Evolutionary conservation across 1,140 invertebrate species (phyloP), one percentile per base, ranked within the genome.

Genomic region (Varroa destructor): DNA sequence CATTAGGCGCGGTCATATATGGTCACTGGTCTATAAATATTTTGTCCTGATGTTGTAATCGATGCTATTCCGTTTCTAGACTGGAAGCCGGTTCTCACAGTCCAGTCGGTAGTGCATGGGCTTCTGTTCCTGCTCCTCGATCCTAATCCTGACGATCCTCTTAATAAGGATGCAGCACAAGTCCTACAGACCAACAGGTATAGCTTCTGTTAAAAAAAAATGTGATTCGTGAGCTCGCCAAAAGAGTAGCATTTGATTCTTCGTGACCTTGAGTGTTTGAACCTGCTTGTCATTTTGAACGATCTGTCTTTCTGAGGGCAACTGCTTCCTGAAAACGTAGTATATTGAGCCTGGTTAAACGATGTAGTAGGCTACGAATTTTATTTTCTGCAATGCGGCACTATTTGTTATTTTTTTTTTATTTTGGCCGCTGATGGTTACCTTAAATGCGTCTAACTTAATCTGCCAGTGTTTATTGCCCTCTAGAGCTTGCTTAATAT

Each of bases 161-260:
- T 98, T 72, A 98, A 98, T 80, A 97, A 97, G 84, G 94, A 98
- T 82, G 95, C 95, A n/a, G 95, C 95, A 37, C 93, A 97, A 80
- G 91, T 97, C 51, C 83, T 98, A 72, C 92, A 95, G 79, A 93
- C 87, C 78, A 97, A 97, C 80, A 67, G 8, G 61, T 67, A 43
- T 46, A 8, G 40, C 37, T 67, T 40, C 8, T 40, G 40, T 40
- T 2, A 12, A 43, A 37, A 6, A 43, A 40, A 36, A 12, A 37
- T 43, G 25, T 36, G 12, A 12, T 12, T 37, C 12, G 57, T 6
- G 57, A 58, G 12, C 12, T 3, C 25, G 12, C 25, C 25, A 58
- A 37, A 42, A 58, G 12, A 36, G 57, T 42, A 6, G 57, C 12
- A 58, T 36, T 42, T 58, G 12, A 67, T 12, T 37, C 2, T 67